Evolutionary conservation across 2,797 vertebrate genomes (phyloP).

Genomic region (Tapera naevia): DNA sequence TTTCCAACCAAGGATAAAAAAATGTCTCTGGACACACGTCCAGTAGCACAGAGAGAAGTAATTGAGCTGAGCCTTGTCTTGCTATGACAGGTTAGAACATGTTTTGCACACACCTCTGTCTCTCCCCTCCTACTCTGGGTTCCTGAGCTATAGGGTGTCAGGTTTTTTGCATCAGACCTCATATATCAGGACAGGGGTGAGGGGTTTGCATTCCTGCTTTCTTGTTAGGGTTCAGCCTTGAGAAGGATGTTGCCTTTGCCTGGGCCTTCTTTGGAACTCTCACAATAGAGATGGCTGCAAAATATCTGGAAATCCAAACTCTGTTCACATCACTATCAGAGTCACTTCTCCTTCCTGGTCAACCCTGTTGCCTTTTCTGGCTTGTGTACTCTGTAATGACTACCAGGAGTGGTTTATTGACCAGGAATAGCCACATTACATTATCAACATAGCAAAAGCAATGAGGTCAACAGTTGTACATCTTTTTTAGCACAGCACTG

Average conservation of each 20-base stretch:
- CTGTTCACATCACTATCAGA: rapidly evolving
- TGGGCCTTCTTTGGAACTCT: background rate
- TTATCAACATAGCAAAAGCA: background rate
- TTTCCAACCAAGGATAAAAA: too few relatives aligned
- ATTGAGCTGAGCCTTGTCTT: too few relatives aligned
- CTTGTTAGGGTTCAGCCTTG: background rate
- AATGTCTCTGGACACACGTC: too few relatives aligned
- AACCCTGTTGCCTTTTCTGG: background rate
- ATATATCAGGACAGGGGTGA: too few relatives aligned
- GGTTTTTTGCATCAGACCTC: too few relatives aligned
- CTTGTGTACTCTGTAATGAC: background rate
- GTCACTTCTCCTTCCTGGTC: background rate
- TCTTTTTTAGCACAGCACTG: background rate
- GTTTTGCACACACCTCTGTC: too few relatives aligned
- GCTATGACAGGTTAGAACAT: too few relatives aligned
- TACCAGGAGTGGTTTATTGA: background rate
- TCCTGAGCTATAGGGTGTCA: too few relatives aligned
- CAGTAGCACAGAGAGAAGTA: too few relatives aligned
- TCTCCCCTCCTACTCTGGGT: too few relatives aligned
- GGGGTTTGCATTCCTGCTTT: background rate
- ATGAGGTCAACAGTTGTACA: rapidly evolving
- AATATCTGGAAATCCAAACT: background rate
- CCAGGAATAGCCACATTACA: background rate
- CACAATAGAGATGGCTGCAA: background rate
- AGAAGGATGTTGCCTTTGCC: background rate